Percentiles rank a stretch among this genome's conserved stretches.
phyloP scores from a whole-genome alignment of 2,113 vertebrate genomes.

The Grammomys dolichurus region DNA sequence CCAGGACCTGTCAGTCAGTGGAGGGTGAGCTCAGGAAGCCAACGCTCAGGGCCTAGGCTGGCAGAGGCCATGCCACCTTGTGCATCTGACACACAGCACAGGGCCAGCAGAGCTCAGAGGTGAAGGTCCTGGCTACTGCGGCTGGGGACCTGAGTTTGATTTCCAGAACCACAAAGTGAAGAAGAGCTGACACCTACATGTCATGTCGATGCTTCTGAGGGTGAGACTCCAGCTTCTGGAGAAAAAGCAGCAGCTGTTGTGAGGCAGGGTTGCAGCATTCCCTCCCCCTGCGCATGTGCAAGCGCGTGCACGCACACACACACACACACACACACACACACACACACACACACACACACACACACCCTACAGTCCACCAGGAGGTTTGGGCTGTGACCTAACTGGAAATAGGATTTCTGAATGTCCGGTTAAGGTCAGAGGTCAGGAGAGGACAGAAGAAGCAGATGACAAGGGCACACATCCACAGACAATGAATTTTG shows the following conservation, averaged over 20 bases:
- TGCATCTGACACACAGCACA: not conserved
- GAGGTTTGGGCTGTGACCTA: not conserved
- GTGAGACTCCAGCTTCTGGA: not conserved
- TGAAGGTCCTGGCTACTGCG: not conserved
- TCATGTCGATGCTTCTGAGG: not conserved
- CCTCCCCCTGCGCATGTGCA: too few species aligned
- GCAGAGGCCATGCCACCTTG: not conserved
- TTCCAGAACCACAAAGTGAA: not conserved
- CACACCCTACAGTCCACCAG: not conserved
- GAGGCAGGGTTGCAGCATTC: not conserved
- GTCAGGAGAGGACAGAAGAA: not conserved
- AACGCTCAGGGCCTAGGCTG: not conserved
- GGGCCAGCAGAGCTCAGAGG: not conserved
- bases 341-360: too few species aligned
- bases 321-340: too few species aligned
- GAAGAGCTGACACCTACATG: not conserved
- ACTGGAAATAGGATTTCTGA: not conserved
- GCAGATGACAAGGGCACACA: not conserved
- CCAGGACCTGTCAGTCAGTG: not conserved
- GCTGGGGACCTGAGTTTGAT: not conserved
- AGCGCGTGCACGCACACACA: too few species aligned
- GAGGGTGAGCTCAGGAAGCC: slow-evolving; percentile 1
- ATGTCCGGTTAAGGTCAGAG: not conserved
- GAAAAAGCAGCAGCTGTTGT: not conserved
- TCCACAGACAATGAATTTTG: not conserved